These are phyloP conservation scores for Pteronotus mesoamericanus DNA, from an alignment of 2,797 vertebrate species.

Conservation along the genomic window DNA sequence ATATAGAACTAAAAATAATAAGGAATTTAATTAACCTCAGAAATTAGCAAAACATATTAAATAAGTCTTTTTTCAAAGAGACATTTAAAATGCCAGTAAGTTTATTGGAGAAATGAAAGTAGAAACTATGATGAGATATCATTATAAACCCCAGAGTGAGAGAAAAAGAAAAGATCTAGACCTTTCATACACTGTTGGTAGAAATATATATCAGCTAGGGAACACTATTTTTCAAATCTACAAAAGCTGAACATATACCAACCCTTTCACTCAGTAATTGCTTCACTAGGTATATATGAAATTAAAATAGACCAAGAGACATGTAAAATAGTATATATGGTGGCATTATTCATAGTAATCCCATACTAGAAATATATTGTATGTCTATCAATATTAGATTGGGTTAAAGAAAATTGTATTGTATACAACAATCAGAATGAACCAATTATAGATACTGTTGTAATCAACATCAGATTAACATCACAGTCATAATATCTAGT, in stretches of 20 bases:
- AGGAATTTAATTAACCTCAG: neutral
- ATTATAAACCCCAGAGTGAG: neutral
- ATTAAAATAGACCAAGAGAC: neutral
- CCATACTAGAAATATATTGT: neutral
- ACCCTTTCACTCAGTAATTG: neutral
- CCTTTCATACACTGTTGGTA: neutral
- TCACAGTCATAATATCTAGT: neutral
- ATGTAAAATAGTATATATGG: neutral
- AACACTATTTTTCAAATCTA: neutral
- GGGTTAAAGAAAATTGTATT: neutral
- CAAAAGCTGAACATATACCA: neutral
- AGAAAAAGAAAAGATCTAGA: neutral
- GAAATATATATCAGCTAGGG: neutral
- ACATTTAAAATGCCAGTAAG: neutral
- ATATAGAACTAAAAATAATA: neutral
- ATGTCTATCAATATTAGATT: neutral
- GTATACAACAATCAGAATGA: neutral
- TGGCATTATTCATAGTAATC: neutral
- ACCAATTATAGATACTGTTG: neutral
- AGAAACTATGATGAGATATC: neutral
- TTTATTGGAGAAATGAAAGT: neutral
- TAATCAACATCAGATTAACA: neutral
- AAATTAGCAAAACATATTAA: neutral
- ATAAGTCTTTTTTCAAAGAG: neutral
- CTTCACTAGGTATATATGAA: neutral